These are phyloP conservation scores for Polyergus mexicanus DNA, from an alignment of 1,140 invertebrate species.

Conservation along the genomic window DNA sequence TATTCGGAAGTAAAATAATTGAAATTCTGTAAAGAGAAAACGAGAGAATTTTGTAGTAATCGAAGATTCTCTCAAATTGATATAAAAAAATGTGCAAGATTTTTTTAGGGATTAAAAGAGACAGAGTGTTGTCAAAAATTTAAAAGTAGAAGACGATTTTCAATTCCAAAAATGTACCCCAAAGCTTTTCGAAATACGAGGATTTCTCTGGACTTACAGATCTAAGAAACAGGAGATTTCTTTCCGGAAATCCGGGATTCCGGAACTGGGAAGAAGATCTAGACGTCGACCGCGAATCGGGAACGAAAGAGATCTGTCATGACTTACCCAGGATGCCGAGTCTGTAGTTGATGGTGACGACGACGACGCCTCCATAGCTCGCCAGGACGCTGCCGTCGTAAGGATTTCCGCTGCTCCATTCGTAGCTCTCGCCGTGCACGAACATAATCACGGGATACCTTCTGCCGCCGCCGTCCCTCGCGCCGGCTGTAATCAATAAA, in stretches of 20 bases:
- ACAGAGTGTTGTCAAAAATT: too few species aligned
- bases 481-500: conserved; percentile 89
- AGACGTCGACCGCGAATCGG: neutral
- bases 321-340: conserved; percentile 97
- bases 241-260: conserved; percentile 13
- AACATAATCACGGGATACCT: conserved; percentile 96
- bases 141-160: too few species aligned
- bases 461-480: conserved; percentile 88
- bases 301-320: conserved; percentile 23
- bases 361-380: conserved; percentile 96
- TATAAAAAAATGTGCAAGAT: neutral
- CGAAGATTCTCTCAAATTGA: too few species aligned
- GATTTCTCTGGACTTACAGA: neutral
- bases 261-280: neutral
- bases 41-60: neutral
- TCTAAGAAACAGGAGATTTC: conserved; percentile 25
- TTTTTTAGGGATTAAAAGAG: too few species aligned
- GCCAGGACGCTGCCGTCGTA: conserved; percentile 97
- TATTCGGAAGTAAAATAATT: neutral
- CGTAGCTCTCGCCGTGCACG: conserved; percentile 98
- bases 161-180: neutral
- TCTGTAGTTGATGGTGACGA: conserved; percentile 99
- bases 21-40: neutral
- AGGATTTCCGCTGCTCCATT: conserved; percentile 98
- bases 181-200: neutral